Evolutionary conservation across 2,888 invertebrate species (phyloP), one percentile per base, ranked within the genome.

Genomic region (Lomographa bimaculata): DNA sequence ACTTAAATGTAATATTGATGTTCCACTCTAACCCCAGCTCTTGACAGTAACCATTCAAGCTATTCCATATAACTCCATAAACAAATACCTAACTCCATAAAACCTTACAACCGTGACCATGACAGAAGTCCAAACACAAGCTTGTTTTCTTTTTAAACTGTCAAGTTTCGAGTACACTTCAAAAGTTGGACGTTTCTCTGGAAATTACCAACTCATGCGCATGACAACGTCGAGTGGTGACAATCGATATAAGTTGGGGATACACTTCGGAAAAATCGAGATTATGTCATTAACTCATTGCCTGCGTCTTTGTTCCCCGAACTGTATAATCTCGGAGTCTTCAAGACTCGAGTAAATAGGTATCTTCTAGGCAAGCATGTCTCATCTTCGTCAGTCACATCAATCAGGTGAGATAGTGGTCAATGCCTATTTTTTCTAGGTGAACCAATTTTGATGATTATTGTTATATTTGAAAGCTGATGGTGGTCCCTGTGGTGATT

Each of bases 161-260:
- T 42, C 35, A 43, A 27, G 32, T 21, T 32, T 39, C 42, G 20
- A 46, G 42, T 14, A 38, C 38, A 46, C 41, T 46, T 29, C 27
- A 46, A 37, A 28, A 32, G 16, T 30, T 25, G 18, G 29, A 35
- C 19, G 17, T 38, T 46, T 38, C 37, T 23, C 8, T 17, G 26
- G 34, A 38, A 42, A 46, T 35, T 18, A 35, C 20, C 28, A 18
- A 46, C 42, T 46, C 46, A 42, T 35, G 46, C 35, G 35, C 38
- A 46, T 27, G 32, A 36, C 24, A 10, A 21, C n/a, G 25, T 8
- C 26, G 26, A 32, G 25, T 32, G 30, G 10, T 27, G 30, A 27
- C 35, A 36, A 8, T 14, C 10, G 26, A 23, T n/a, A 7, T 16
- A 11, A 3, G 35, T 7, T 42, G 35, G 6, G 21, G 1, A 5